Evolutionary conservation across 2,113 vertebrate species (phyloP).

Genomic region (Beaufortia kweichowensis): DNA sequence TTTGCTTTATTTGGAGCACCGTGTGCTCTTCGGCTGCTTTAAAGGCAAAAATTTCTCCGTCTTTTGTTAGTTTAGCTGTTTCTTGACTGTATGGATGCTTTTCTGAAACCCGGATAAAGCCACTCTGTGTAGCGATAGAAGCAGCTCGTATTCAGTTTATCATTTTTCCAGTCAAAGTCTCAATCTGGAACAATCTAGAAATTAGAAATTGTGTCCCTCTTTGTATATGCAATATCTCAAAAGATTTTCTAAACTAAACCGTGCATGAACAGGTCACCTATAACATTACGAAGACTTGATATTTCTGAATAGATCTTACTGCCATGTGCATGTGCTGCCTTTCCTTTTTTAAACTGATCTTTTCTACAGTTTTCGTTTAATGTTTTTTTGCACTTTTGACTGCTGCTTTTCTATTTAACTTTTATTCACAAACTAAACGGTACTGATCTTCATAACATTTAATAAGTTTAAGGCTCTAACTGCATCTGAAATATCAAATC

Average conservation of each 20-base stretch:
- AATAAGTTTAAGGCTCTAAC: conserved; percentile 3
- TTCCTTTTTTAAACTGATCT: neutral
- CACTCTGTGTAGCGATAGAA: conserved; percentile 29
- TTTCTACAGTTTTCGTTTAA: neutral
- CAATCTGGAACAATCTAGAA: conserved; percentile 1
- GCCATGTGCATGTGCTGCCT: conserved; percentile 11
- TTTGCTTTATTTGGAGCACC: conserved; percentile 17
- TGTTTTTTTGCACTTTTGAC: conserved; percentile 32
- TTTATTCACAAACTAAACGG: neutral
- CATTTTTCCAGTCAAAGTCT: neutral
- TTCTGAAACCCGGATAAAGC: conserved; percentile 19
- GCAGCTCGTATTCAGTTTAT: neutral
- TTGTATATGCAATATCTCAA: neutral
- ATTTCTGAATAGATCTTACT: neutral
- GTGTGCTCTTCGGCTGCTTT: conserved; percentile 22
- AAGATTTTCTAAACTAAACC: neutral
- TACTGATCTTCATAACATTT: neutral
- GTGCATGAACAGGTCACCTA: conserved; percentile 21
- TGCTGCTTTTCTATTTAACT: neutral
- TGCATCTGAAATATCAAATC: conserved; percentile 6
- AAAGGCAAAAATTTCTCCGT: neutral
- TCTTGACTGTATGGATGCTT: conserved; percentile 5
- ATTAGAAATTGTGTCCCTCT: neutral
- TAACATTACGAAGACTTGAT: conserved; percentile 1
- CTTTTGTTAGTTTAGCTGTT: neutral